These are phyloP conservation scores for Eupithecia pulchellata DNA, from an alignment of 2,888 invertebrate genomes.

Conservation along the genomic window DNA sequence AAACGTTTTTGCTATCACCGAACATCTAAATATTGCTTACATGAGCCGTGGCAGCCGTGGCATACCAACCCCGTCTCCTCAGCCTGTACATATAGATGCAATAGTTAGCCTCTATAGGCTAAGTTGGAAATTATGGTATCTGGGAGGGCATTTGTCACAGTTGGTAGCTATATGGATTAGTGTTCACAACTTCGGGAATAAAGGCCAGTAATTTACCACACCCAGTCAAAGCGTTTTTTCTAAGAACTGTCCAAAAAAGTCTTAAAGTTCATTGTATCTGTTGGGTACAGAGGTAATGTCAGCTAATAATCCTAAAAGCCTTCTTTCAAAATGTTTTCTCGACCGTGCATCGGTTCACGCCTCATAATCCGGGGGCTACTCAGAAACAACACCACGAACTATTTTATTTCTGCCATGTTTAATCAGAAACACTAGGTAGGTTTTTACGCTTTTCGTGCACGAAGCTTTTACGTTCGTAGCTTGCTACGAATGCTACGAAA, in stretches of 20 bases:
- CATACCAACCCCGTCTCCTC: no score
- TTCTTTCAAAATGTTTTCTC: conserved; percentile 24
- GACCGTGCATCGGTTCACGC: conserved; percentile 28
- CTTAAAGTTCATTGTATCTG: not conserved
- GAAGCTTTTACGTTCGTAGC: not conserved
- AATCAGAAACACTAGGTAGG: not conserved
- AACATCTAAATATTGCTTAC: no score
- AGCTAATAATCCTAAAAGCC: conserved; percentile 30
- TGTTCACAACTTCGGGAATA: not conserved
- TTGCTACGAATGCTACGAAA: no score
- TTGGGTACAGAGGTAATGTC: conserved; percentile 15
- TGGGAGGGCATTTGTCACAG: not conserved
- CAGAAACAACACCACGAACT: not conserved
- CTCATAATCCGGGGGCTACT: conserved; percentile 28
- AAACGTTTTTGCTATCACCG: no score
- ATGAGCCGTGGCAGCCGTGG: no score
- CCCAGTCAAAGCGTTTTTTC: not conserved
- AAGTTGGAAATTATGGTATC: not conserved
- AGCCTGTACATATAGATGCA: no score
- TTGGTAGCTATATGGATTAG: not conserved
- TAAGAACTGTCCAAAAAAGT: not conserved
- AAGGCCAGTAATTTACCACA: not conserved
- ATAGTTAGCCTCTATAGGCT: no score
- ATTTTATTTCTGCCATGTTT: not conserved
- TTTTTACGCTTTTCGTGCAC: not conserved